Conservation (phyloP, 2,113 vertebrate genomes). For the Charina bottae region DNA sequence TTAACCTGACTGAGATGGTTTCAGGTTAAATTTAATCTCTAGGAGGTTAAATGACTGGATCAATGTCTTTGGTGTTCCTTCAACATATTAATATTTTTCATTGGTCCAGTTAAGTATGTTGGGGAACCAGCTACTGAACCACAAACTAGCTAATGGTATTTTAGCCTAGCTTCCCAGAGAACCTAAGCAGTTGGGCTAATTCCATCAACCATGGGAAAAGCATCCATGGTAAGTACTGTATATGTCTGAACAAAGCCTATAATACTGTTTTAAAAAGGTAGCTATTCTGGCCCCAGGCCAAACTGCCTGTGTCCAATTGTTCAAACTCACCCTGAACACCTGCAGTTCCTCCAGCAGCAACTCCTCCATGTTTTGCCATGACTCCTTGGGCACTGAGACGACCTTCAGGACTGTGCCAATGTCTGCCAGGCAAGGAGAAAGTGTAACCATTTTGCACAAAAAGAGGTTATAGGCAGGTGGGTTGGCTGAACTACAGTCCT, state of each 20-base stretch:
- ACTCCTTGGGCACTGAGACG: constrained; percentile 89
- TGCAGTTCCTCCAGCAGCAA: constrained; percentile 94
- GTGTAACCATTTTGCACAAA: neutral
- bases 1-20: neutral
- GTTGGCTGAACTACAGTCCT: neutral
- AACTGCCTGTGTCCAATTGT: neutral
- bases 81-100: neutral
- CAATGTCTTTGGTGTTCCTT: neutral
- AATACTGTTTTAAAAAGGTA: neutral
- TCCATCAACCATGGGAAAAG: neutral
- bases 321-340: constrained; percentile 86
- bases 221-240: neutral
- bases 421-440: constrained; percentile 71
- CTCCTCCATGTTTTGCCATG: constrained; percentile 85
- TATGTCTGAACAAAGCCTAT: neutral
- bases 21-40: neutral
- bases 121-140: neutral
- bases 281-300: neutral
- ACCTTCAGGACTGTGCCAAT: constrained; percentile 91
- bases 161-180: neutral
- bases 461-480: neutral
- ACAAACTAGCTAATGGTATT: neutral
- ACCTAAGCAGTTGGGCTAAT: neutral
- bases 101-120: neutral
- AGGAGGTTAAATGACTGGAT: neutral